Evolutionary conservation across 2,888 invertebrate genomes (phyloP), one percentile per base, ranked within the genome.

Genomic region (Cynaeus angustus): DNA sequence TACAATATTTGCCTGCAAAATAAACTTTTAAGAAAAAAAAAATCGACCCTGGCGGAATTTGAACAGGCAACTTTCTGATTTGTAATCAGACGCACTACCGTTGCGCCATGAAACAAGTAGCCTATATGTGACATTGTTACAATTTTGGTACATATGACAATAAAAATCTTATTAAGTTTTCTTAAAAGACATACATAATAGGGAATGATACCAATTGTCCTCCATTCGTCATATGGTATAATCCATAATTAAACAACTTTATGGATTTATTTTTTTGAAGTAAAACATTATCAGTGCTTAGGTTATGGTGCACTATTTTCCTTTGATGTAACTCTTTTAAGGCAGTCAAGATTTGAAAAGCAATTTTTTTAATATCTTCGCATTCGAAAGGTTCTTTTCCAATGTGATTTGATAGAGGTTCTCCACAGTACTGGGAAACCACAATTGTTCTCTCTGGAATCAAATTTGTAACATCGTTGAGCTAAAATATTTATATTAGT

Each of bases 31-130:
- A 6, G 55, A 13, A 59, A 62, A 81, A 79, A 82, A 79, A 58
- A 10, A 76, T 84, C 94, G 94, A 94, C 94, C 94, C 94, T 94
- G 94, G 94, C 94, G 94, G 94, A 94, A 94, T 94, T 94, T 93
- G 94, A 95, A 95, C 94, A 94, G 94, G 94, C 94, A 95, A 94
- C 94, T 94, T 95, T 95, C 94, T 94, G 95, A 95, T 94, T 94
- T 95, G 95, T 94, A 95, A 94, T 95, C 94, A 94, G 94, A 94
- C 94, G 94, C 95, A 94, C 94, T 95, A 95, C 95, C 95, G 93
- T 95, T 95, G 94, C 94, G 94, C 94, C 94, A 94, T 94, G 93
- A n/a, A n/a, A n/a, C n/a, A n/a, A n/a, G n/a, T n/a, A n/a, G n/a
- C n/a, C n/a, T n/a, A n/a, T n/a, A n/a, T n/a, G n/a, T n/a, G n/a